phyloP scores from a whole-genome alignment of 2,888 invertebrate genomes.

The Drosophila vallismaia region DNA sequence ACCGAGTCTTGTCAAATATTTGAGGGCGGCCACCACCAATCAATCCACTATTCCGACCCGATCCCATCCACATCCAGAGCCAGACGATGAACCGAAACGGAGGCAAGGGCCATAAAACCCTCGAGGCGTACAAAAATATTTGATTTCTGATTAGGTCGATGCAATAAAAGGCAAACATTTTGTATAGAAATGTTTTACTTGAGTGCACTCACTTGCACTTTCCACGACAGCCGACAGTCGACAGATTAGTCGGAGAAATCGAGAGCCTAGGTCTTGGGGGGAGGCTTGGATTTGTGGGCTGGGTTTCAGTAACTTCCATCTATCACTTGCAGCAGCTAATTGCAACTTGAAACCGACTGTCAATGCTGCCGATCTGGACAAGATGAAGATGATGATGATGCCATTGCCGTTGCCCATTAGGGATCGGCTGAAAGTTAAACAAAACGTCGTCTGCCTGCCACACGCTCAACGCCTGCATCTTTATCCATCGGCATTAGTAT shows the following conservation, averaged over 20 bases:
- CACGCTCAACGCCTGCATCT: conserved; percentile 55
- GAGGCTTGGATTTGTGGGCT: conserved; percentile 19
- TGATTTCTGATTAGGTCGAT: conserved; percentile 64
- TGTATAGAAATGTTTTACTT: conserved; percentile 46
- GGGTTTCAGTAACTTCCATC: conserved; percentile 66
- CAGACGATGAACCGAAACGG: conserved; percentile 54
- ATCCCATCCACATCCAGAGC: conserved; percentile 10
- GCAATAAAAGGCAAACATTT: conserved; percentile 45
- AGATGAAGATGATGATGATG: conserved; percentile 29
- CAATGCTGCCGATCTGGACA: conserved; percentile 46
- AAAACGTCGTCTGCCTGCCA: conserved; percentile 70
- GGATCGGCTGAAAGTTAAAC: conserved; percentile 32
- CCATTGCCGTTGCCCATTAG: conserved; percentile 54
- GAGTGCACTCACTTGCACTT: conserved; percentile 73
- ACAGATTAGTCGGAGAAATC: conserved; percentile 11
- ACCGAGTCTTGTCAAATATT: conserved; percentile 65
- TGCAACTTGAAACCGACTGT: conserved; percentile 71
- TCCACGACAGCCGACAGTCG: conserved; percentile 66
- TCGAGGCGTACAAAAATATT: conserved; percentile 66
- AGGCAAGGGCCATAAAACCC: conserved; percentile 53
- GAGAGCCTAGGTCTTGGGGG: background rate
- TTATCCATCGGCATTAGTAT: conserved; percentile 17
- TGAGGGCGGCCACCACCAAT: conserved; percentile 51
- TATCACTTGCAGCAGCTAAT: conserved; percentile 66
- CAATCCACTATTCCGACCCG: conserved; percentile 45